A percentile compares a stretch with the other conserved stretches of the same genome.
These are phyloP conservation scores for Cataglyphis altisquamis DNA, from an alignment of 2,888 invertebrate species.

Conservation along the genomic window DNA sequence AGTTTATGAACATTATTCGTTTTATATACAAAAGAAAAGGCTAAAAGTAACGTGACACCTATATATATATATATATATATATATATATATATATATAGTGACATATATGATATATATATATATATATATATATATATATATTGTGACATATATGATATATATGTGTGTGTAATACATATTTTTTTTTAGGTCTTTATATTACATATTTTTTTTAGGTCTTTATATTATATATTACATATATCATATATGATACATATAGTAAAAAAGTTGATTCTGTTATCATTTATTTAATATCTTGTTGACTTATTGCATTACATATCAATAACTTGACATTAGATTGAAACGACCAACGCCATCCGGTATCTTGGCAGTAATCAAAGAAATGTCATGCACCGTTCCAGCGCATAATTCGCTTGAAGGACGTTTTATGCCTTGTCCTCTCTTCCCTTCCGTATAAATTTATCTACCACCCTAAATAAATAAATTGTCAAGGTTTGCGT, in stretches of 20 bases:
- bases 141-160: too few species aligned
- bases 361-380: constrained; percentile 43
- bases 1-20: background rate
- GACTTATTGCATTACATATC: constrained; percentile 31
- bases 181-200: too few species aligned
- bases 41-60: too few species aligned
- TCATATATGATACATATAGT: background rate
- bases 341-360: constrained; percentile 49
- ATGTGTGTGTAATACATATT: too few species aligned
- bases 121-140: too few species aligned
- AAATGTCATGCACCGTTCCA: constrained; percentile 34
- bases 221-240: background rate
- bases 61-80: too few species aligned
- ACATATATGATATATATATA: too few species aligned
- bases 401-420: constrained; percentile 19
- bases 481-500: constrained; percentile 31
- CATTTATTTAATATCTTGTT: background rate
- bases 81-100: too few species aligned
- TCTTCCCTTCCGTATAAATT: constrained; percentile 10
- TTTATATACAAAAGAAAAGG: background rate
- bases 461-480: constrained; percentile 35
- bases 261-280: constrained; percentile 22
- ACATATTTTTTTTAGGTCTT: too few species aligned
- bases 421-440: background rate
- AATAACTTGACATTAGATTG: constrained; percentile 48